phyloP scores from a whole-genome alignment of 2,888 invertebrate species.

The Cryptophagus acutangulus region DNA sequence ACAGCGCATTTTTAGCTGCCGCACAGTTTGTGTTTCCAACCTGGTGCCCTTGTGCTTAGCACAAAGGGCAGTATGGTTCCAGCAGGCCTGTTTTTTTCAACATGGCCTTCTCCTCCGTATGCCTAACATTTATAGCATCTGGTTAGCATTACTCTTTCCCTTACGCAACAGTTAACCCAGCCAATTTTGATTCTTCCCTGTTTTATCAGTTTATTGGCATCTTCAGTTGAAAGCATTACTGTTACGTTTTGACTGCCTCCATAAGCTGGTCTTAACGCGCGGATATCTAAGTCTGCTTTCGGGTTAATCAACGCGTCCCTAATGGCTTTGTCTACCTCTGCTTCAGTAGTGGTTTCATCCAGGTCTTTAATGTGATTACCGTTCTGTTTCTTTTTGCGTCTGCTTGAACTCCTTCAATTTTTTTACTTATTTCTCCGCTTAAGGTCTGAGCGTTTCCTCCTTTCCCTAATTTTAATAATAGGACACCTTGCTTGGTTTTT shows the following conservation, averaged over 20 bases:
- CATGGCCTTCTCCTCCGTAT: conserved; percentile 17
- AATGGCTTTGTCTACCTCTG: neutral
- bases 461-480: too few species aligned
- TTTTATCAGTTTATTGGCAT: neutral
- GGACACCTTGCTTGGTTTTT: too few species aligned
- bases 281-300: neutral
- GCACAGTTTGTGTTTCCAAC: conserved; percentile 13
- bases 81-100: conserved; percentile 15
- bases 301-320: neutral
- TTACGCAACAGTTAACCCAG: neutral
- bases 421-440: too few species aligned
- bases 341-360: neutral
- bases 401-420: too few species aligned
- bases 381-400: too few species aligned
- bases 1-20: neutral
- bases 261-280: neutral
- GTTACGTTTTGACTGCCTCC: conserved; percentile 1
- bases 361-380: conserved; percentile 1
- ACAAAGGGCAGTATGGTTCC: conserved; percentile 11
- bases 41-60: conserved; percentile 16
- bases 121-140: conserved; percentile 22
- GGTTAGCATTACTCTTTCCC: neutral
- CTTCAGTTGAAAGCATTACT: neutral
- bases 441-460: too few species aligned
- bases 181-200: neutral